A percentile compares a stretch with the other conserved stretches of the same genome.
phyloP scores from a whole-genome alignment of 2,113 vertebrate species.

The Nannobrachium achirus region DNA sequence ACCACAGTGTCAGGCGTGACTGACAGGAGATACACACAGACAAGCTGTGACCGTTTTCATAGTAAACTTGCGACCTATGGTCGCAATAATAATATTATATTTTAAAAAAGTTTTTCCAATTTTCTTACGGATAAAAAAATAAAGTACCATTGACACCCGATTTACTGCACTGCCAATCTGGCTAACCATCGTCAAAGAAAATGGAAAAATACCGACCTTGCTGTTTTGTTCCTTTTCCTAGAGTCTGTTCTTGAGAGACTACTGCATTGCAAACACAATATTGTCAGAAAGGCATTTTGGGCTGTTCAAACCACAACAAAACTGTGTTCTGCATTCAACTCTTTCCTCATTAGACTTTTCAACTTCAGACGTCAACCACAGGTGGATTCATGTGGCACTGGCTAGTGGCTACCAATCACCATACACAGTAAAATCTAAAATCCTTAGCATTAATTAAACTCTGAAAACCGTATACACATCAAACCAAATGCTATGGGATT shows the following conservation, averaged over 20 bases:
- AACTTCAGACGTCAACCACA: not conserved
- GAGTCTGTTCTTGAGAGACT: no score
- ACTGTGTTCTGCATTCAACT: not conserved
- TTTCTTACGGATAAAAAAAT: not conserved
- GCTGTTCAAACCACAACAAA: not conserved
- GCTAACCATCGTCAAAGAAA: no score
- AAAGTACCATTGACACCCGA: not conserved
- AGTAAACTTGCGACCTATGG: no score
- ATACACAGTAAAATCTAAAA: not conserved
- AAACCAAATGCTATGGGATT: not conserved
- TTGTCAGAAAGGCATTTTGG: not conserved
- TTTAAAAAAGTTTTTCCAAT: no score
- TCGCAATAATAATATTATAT: no score
- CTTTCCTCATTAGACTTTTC: not conserved
- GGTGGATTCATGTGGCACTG: not conserved
- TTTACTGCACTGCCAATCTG: slow-evolving; percentile 32
- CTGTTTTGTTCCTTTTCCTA: no score
- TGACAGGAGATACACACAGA: no score
- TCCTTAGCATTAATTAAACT: no score
- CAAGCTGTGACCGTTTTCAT: no score
- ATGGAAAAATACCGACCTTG: no score
- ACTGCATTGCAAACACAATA: slow-evolving; percentile 26
- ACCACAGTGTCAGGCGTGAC: no score
- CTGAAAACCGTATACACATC: no score
- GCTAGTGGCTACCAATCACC: not conserved